Evolutionary conservation across 1,140 invertebrate genomes (phyloP), one percentile per base, ranked within the genome.

Genomic region (Drosophila kikkawai): DNA sequence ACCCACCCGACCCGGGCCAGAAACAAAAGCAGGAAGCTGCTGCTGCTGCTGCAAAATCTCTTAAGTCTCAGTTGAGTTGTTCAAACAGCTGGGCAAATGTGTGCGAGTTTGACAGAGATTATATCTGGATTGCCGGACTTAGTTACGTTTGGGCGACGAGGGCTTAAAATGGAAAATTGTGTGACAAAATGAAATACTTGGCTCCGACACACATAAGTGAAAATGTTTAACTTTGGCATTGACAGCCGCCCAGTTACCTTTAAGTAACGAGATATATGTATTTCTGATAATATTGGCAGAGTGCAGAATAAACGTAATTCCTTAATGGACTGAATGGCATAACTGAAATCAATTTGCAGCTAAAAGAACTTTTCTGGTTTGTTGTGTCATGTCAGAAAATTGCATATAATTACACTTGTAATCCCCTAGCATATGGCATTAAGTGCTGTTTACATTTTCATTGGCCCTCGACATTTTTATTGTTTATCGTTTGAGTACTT

Each of bases 11-110:
- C 29, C 32, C 29, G 51, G 29, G 32, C 1, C 51, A 76, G 53
- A 67, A 58, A 57, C 58, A 44, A 67, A 67, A 78, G 75, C 58
- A 75, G 63, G 66, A 67, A 53, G 58, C 60, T 69, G 65, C 60
- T 69, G 65, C 60, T 69, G 65, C 79, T 66, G 61, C 67, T 76
- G 77, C 79, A 66, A 77, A 79, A 74, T 65, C 57, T 68, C 58
- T 77, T 64, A 65, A 75, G 68, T 74, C 81, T 77, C 80, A 45
- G 47, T 57, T 50, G 57, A 77, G 71, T 55, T 70, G 57, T 51
- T 79, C 71, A 84, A 84, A 84, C 68, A 73, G 47, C 69, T 74
- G 70, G 44, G 53, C 67, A 45, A 71, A 58, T 42, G 66, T 59
- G 69, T 71, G 67, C 22, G 34, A 39, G 69, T 71, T 50, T 73